phyloP scores from a whole-genome alignment of 2,113 vertebrate genomes.

The Platysternon megacephalum region DNA sequence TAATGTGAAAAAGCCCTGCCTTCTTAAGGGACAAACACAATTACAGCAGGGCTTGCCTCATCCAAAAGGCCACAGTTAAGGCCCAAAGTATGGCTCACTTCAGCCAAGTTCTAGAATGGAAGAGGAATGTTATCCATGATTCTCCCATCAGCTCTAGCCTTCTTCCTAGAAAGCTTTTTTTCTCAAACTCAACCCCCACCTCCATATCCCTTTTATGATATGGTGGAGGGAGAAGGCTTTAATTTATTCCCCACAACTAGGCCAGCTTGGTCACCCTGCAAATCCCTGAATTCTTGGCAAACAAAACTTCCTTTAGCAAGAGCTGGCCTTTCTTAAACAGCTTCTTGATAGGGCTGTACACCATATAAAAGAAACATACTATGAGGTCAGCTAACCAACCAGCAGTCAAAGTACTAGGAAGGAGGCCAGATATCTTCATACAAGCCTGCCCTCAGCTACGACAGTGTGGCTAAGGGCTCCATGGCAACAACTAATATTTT shows the following conservation, averaged over 20 bases:
- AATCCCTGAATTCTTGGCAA: not conserved
- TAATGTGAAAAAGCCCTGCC: not conserved
- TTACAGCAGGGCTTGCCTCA: not conserved
- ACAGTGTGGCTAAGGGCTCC: not conserved
- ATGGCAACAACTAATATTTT: not conserved
- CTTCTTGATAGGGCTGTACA: not conserved
- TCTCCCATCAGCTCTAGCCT: not conserved
- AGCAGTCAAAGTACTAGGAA: not conserved
- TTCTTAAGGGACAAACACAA: not conserved
- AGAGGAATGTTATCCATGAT: accelerated
- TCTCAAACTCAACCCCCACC: not conserved
- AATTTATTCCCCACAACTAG: not conserved
- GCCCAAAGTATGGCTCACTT: not conserved
- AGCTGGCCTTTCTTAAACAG: not conserved
- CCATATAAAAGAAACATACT: not conserved
- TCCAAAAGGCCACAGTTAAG: accelerated
- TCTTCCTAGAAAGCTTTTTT: not conserved
- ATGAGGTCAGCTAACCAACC: not conserved
- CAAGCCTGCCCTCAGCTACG: not conserved
- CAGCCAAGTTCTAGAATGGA: not conserved
- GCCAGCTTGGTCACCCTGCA: not conserved
- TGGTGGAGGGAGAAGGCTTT: not conserved
- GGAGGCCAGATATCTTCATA: not conserved
- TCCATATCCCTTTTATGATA: not conserved
- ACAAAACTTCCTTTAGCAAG: not conserved